Percentiles rank a stretch among this genome's conserved stretches.
Conservation (phyloP, 2,113 vertebrate species). For the Caranx ignobilis region DNA sequence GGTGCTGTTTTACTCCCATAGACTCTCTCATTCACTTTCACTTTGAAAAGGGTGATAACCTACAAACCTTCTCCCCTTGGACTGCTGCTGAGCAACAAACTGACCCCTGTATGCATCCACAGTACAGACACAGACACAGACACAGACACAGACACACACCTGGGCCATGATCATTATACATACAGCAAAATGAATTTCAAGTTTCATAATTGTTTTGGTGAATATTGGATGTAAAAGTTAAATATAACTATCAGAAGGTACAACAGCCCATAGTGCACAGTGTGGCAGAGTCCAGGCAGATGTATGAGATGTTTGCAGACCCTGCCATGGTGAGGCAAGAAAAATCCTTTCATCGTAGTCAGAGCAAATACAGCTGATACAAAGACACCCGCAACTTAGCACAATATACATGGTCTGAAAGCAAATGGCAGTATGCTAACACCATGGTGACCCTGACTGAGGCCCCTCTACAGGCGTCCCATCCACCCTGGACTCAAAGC, state of each 20-base stretch:
- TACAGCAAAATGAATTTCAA: neutral
- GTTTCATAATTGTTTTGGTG: neutral
- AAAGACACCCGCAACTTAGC: conserved; percentile 29
- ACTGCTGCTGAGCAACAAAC: conserved; percentile 22
- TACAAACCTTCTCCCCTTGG: conserved; percentile 25
- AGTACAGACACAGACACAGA: conserved; percentile 31
- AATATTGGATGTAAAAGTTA: neutral
- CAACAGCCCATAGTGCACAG: neutral
- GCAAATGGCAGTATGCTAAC: conserved; percentile 66
- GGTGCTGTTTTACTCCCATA: neutral
- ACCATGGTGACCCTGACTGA: conserved; percentile 46
- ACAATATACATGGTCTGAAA: conserved; percentile 35
- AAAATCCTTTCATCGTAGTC: conserved; percentile 38
- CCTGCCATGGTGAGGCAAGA: conserved; percentile 49
- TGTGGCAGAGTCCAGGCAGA: neutral
- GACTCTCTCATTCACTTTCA: conserved; percentile 33
- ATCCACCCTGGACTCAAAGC: conserved; percentile 12
- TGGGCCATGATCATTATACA: conserved; percentile 8
- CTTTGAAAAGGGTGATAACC: conserved; percentile 10
- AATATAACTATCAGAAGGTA: neutral
- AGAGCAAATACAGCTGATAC: conserved; percentile 67
- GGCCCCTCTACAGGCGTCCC: conserved; percentile 30
- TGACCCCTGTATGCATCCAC: conserved; percentile 25
- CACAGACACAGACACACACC: conserved; percentile 38
- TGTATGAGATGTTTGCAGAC: conserved; percentile 34